Base-by-base conservation (phyloP, 2,888 invertebrate species). In the Zhengitettix transpicula region DNA sequence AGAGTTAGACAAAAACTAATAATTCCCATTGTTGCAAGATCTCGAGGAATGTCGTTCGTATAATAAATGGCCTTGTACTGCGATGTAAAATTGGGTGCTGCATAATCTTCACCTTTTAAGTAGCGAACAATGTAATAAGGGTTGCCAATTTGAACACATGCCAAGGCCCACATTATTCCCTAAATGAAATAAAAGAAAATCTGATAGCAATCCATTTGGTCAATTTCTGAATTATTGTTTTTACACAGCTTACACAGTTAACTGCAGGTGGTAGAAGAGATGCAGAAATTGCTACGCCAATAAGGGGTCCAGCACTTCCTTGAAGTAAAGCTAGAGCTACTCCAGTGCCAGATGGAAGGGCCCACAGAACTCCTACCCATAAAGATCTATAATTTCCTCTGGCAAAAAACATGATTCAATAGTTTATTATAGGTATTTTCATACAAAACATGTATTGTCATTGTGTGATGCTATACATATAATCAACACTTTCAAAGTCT, bases 231-330 rank as follows among this genome's bases (percentile, higher is more conserved):
- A 47, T 14, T 47, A 28, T 47, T n/a, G n/a, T 47, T 47, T 14
- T 14, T 47, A 47, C n/a, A 5, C 12, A 47, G 47, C 83, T 79
- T 75, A 86, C 90, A 68, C 89, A 87, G 74, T 91, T 91, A 40
- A 90, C 89, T 60, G 88, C 87, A 8, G 90, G 91, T 17, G 91
- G 91, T 61, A 91, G 71, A 58, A 91, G 75, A 0, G 90, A 90
- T 0, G 90, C 90, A 16, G 90, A 90, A 69, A 91, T 91, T n/a
- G 91, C 91, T 58, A 91, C 90, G 61, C 90, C 91, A 64, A 91
- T 90, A 56, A 91, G 74, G 0, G 89, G 89, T 0, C 89, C 89
- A 52, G 85, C 85, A 69, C 88, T 89, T 44, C 89, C 90, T 69
- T 89, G 89, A 0, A 91, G 77, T 58, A 91, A 75, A n/a, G 90